Conservation (phyloP, 2,888 invertebrate species). For the Phania funesta region DNA sequence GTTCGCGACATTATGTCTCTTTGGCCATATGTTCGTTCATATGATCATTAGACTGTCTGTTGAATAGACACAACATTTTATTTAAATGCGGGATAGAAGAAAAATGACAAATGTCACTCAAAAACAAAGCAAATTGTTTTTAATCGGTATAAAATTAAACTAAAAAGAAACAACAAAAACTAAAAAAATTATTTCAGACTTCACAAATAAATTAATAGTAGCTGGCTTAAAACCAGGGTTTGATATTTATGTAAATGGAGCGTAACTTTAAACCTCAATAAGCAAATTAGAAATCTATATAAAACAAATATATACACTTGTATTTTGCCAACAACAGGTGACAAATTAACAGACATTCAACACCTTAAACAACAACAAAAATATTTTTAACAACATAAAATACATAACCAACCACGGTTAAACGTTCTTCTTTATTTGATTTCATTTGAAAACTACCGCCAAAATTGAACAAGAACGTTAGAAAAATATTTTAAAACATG, state of each 20-base stretch:
- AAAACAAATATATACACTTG: background rate
- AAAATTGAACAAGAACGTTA: slow-evolving; percentile 1
- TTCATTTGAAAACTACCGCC: slow-evolving; percentile 53
- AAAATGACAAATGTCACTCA: slow-evolving; percentile 56
- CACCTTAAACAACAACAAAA: slow-evolving; percentile 31
- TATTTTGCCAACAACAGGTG: slow-evolving; percentile 50
- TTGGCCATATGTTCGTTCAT: background rate
- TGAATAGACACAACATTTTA: background rate
- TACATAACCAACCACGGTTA: background rate
- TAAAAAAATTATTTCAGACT: background rate
- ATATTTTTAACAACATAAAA: slow-evolving; percentile 11
- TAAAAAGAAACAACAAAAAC: background rate
- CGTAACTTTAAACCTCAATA: slow-evolving; percentile 53
- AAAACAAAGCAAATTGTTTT: slow-evolving; percentile 44
- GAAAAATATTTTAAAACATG: slow-evolving; percentile 6
- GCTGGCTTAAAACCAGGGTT: background rate
- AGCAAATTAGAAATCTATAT: slow-evolving; percentile 16
- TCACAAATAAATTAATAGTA: slow-evolving; percentile 12
- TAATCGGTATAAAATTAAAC: slow-evolving; percentile 1
- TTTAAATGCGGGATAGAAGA: slow-evolving; percentile 12
- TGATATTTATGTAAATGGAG: slow-evolving; percentile 37
- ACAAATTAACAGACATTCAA: slow-evolving; percentile 57
- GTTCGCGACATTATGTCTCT: background rate
- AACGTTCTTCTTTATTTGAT: slow-evolving; percentile 14
- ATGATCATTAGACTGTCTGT: background rate